Percentiles rank a stretch among this genome's conserved stretches.
These are phyloP conservation scores for Botia kubotai DNA, from an alignment of 2,797 vertebrate species.

Conservation along the genomic window DNA sequence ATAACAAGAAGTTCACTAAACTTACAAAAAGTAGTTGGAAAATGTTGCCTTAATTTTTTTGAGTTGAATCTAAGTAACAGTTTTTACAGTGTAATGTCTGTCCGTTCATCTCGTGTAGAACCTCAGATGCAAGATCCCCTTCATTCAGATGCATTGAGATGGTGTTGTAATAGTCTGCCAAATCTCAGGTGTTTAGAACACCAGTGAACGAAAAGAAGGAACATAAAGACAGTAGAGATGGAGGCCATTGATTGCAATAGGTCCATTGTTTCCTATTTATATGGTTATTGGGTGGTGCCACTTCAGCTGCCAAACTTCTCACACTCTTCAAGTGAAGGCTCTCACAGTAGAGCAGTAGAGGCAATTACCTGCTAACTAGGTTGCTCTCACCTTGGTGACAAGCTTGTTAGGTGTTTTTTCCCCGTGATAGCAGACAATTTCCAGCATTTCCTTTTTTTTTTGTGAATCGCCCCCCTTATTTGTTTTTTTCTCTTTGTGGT, in stretches of 20 bases:
- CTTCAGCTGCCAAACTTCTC: conserved; percentile 78
- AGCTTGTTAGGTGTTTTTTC: conserved; percentile 75
- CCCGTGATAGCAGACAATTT: conserved; percentile 75
- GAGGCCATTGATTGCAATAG: conserved; percentile 76
- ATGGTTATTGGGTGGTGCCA: conserved; percentile 82
- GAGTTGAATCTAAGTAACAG: too few species aligned
- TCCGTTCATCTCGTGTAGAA: background rate
- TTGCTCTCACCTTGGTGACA: conserved; percentile 84
- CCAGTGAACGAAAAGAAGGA: conserved; percentile 52
- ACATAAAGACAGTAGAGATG: conserved; percentile 62
- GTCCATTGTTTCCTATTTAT: conserved; percentile 81
- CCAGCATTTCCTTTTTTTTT: conserved; percentile 67
- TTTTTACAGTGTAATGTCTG: too few species aligned
- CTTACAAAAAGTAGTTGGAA: too few species aligned
- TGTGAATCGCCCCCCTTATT: background rate
- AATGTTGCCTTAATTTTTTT: too few species aligned
- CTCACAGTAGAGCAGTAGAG: conserved; percentile 70
- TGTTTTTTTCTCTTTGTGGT: background rate
- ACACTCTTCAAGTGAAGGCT: conserved; percentile 75
- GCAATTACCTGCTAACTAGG: conserved; percentile 90
- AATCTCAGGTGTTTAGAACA: conserved; percentile 60
- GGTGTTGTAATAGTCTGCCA: conserved; percentile 49
- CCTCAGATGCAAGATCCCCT: conserved; percentile 39
- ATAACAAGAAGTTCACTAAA: too few species aligned
- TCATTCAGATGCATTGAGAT: conserved; percentile 46